These are phyloP conservation scores for Synanceia verrucosa DNA, from an alignment of 2,797 vertebrate species.

Conservation along the genomic window DNA sequence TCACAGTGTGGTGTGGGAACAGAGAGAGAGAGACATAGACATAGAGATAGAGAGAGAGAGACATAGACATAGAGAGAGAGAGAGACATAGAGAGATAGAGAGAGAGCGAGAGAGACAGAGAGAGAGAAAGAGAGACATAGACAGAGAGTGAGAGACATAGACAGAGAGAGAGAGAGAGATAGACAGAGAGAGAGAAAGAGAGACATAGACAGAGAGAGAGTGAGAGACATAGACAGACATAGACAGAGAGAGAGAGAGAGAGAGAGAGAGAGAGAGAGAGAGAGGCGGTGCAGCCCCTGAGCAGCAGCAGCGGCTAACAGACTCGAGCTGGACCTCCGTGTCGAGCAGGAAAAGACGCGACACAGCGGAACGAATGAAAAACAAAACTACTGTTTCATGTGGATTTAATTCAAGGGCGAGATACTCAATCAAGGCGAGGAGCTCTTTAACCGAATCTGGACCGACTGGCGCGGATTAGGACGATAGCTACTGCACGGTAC, in stretches of 20 bases:
- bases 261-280: constrained; percentile 68
- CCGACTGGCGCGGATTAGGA: constrained; percentile 53
- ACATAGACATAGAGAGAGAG: neutral
- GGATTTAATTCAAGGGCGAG: constrained; percentile 74
- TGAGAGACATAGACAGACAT: neutral
- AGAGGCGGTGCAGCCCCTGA: constrained; percentile 74
- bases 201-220: neutral
- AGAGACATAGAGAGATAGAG: neutral
- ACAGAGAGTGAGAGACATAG: constrained; percentile 55
- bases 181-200: neutral
- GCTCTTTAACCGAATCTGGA: constrained; percentile 24
- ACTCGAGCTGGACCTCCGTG: constrained; percentile 65
- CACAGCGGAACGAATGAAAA: constrained; percentile 70
- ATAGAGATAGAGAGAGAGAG: neutral
- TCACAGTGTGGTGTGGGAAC: too few relatives aligned
- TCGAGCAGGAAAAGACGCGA: constrained; percentile 64
- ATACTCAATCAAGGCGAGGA: constrained; percentile 38
- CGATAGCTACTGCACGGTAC: constrained; percentile 41
- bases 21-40: neutral
- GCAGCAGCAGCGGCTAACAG: constrained; percentile 64
- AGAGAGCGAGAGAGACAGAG: constrained; percentile 68
- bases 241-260: constrained; percentile 62
- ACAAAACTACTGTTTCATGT: constrained; percentile 65
- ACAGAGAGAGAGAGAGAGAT: neutral
- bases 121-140: constrained; percentile 73